phyloP scores from a whole-genome alignment of 2,888 invertebrate species.

The Ametastegia equiseti region DNA sequence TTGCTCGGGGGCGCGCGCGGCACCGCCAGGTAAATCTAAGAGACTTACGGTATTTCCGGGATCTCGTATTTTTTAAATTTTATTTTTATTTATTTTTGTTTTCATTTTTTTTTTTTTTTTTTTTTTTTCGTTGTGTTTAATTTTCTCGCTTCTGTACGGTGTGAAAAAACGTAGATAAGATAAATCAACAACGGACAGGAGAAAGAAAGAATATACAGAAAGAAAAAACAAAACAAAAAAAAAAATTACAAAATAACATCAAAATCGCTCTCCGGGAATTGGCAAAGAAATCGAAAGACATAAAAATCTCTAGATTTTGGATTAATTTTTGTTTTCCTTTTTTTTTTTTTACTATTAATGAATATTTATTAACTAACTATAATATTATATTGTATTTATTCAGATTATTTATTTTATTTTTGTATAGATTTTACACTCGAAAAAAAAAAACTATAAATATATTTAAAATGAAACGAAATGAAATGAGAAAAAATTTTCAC shows the following conservation, averaged over 20 bases:
- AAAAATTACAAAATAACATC: too few relatives aligned
- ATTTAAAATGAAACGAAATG: slow-evolving; percentile 45
- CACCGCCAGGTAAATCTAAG: neutral
- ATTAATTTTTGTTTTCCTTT: too few relatives aligned
- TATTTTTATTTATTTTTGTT: neutral
- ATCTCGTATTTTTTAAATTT: neutral
- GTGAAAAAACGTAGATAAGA: neutral
- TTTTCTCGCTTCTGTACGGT: neutral
- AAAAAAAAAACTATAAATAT: slow-evolving; percentile 59
- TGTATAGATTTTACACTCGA: slow-evolving; percentile 71
- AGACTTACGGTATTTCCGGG: neutral
- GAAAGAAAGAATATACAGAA: slow-evolving; percentile 28
- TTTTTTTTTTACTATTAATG: slow-evolving; percentile 61
- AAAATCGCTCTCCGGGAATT: slow-evolving; percentile 39
- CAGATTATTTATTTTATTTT: slow-evolving; percentile 76
- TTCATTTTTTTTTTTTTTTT: neutral
- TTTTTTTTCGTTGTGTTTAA: neutral
- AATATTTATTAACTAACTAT: slow-evolving; percentile 74
- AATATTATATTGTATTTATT: slow-evolving; percentile 72
- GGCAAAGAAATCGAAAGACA: slow-evolving; percentile 39
- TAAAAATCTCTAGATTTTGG: slow-evolving; percentile 38
- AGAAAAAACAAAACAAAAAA: neutral
- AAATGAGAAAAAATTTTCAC: slow-evolving; percentile 32
- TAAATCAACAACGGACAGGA: neutral
- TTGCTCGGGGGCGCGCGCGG: neutral